phyloP scores from a whole-genome alignment of 2,797 vertebrate genomes.

The Coendou prehensilis region DNA sequence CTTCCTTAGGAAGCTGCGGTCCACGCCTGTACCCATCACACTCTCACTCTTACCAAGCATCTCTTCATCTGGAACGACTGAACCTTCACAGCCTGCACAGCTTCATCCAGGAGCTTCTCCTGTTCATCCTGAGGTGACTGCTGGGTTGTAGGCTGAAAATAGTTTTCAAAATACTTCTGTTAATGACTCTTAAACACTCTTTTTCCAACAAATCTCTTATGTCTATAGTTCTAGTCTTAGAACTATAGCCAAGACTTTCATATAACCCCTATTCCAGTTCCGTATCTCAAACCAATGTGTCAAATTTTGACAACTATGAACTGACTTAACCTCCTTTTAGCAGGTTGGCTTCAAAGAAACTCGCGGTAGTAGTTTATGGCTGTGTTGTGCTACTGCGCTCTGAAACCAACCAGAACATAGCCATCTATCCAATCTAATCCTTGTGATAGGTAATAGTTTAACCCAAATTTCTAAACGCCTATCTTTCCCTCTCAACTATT shows the following conservation, averaged over 20 bases:
- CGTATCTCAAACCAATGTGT: neutral
- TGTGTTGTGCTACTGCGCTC: neutral
- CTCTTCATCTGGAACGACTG: conserved; percentile 99
- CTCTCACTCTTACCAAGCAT: conserved; percentile 94
- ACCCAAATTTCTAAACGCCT: conserved; percentile 1
- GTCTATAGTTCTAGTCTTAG: neutral
- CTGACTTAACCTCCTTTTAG: neutral
- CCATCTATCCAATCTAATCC: neutral
- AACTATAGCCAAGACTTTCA: neutral
- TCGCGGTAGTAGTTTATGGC: neutral
- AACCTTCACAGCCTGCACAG: conserved; percentile 98
- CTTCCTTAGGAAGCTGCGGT: neutral
- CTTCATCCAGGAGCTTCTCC: conserved; percentile 99
- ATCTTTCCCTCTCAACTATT: conserved; percentile 1
- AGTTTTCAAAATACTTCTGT: neutral
- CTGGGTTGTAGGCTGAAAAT: conserved; percentile 95
- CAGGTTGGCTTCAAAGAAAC: conserved; percentile 15
- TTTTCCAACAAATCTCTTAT: neutral
- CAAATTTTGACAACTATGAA: conserved; percentile 19
- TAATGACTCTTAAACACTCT: conserved; percentile 41
- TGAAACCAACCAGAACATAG: neutral
- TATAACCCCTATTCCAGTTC: neutral
- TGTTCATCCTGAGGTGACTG: conserved; percentile 99
- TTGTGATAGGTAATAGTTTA: neutral
- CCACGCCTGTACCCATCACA: neutral